Base-by-base conservation (phyloP, 1,140 invertebrate species). In the Artemia franciscana region DNA sequence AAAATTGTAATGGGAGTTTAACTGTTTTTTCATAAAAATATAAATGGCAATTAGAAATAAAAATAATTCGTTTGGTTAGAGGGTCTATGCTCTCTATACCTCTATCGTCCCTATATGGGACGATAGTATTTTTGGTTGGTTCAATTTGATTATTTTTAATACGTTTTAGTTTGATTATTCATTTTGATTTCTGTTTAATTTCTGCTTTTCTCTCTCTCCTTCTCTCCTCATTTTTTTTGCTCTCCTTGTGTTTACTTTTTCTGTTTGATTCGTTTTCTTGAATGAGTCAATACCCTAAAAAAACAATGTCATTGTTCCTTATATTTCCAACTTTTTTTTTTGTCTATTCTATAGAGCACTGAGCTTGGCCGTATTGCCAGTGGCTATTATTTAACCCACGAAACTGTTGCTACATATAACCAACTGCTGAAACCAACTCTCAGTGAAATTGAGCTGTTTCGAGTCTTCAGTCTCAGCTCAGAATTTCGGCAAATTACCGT, bases 391-490 rank as follows among this genome's bases (percentile, higher is more conserved):
- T 92, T 92, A 67, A 95, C 93, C 0, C 84, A 91, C 71, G 92
- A 98, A 64, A 96, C 93, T 0, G 97, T 99, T 80, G 77, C 86
- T 62, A 91, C 89, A 0, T 99, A 98, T 73, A 97, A 97, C 76
- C 90, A 97, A 71, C 76, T 98, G 58, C 71, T 99, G 26, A 98
- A 98, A 73, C 91, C 92, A 39, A 97, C 91, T 1, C 77, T 98
- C 0, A 91, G 90, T 67, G 95, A 98, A 74, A 98, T 98, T 65
- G 96, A 99, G 73, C 73, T 98, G 4, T 97, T 99, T 72, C 78
- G 95, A n/a, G 94, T 99, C 1, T 99, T 99, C 73, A 97, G 94
- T 0, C 76, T 98, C n/a, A 96, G 92, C 0, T 82, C 85, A 0
- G 92, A 97, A 72, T 97, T 97, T 71, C 82, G 82, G 65, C 84